These are phyloP conservation scores for Kuschelorhynchus macadamiae DNA, from an alignment of 2,888 invertebrate genomes.

Conservation along the genomic window DNA sequence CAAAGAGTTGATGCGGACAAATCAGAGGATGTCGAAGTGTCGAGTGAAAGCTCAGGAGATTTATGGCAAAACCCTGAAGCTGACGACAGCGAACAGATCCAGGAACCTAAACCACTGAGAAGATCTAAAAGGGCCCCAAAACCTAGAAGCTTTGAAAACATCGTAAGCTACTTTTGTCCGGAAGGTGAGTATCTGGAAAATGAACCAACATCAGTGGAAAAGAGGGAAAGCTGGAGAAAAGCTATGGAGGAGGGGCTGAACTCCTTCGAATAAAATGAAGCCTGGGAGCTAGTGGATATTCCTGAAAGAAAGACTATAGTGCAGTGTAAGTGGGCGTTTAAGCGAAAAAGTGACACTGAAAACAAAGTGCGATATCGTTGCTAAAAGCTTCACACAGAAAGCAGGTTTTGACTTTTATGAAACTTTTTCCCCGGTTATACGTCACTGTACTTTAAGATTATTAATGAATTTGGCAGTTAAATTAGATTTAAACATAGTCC, in stretches of 20 bases:
- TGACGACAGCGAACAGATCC: no score
- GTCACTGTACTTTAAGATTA: conserved; percentile 51
- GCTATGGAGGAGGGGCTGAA: background rate
- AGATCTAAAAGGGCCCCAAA: no score
- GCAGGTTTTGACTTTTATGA: conserved; percentile 55
- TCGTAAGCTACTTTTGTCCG: no score
- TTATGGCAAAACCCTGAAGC: no score
- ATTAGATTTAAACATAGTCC: background rate
- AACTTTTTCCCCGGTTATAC: conserved; percentile 41
- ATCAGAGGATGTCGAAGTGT: no score
- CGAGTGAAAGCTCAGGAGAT: no score
- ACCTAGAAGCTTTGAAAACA: no score
- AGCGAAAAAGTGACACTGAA: background rate
- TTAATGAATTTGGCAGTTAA: conserved; percentile 22
- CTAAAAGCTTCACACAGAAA: conserved; percentile 55
- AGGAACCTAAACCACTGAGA: no score
- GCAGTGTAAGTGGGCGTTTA: no score
- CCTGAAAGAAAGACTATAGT: conserved; percentile 49
- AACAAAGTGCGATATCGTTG: conserved; percentile 49
- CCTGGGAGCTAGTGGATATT: conserved; percentile 54
- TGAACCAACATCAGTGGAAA: no score
- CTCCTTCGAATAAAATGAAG: conserved; percentile 55
- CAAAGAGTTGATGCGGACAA: no score
- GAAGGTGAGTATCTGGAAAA: no score
- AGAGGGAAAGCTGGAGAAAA: background rate